Conservation (phyloP, 1,140 invertebrate genomes). For the Drosophila parabipectinata region DNA sequence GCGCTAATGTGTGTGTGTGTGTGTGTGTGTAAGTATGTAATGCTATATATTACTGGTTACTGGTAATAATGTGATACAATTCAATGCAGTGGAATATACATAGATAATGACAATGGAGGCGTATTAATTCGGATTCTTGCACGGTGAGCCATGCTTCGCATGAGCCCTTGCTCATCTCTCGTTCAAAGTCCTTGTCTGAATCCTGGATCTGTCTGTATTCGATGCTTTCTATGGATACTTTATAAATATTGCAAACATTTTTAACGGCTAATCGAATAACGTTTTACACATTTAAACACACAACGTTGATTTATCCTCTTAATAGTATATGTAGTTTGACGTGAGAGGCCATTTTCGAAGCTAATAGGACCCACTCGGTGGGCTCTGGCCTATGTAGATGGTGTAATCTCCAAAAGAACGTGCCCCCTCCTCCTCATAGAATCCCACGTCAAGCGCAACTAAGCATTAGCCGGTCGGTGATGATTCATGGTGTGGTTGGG, state of each 20-base stretch:
- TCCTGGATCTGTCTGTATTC: neutral
- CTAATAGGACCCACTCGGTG: slow-evolving; percentile 6
- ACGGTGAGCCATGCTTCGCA: too few relatives aligned
- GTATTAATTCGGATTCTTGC: neutral
- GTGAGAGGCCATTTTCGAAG: neutral
- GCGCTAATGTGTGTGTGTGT: slow-evolving; percentile 30
- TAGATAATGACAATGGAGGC: slow-evolving; percentile 14
- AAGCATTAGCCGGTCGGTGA: slow-evolving; percentile 1
- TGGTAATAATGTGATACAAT: neutral
- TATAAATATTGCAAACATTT: slow-evolving; percentile 68
- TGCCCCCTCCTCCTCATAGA: neutral
- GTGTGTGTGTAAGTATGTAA: slow-evolving; percentile 15
- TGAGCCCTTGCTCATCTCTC: too few relatives aligned
- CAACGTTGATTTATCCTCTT: slow-evolving; percentile 18
- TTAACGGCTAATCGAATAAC: slow-evolving; percentile 58
- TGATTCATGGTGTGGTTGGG: slow-evolving; percentile 7
- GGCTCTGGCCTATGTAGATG: slow-evolving; percentile 1
- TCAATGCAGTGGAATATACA: slow-evolving; percentile 25
- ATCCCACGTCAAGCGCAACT: neutral
- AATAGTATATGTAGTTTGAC: slow-evolving; percentile 4
- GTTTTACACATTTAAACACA: slow-evolving; percentile 38
- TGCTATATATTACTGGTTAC: slow-evolving; percentile 3
- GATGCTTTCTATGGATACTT: slow-evolving; percentile 30
- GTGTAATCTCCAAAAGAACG: neutral
- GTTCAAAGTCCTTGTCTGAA: too few relatives aligned